Percentiles rank a stretch among this genome's conserved stretches.
Conservation (phyloP, 1,140 invertebrate species). For the Drosophila parvula region DNA sequence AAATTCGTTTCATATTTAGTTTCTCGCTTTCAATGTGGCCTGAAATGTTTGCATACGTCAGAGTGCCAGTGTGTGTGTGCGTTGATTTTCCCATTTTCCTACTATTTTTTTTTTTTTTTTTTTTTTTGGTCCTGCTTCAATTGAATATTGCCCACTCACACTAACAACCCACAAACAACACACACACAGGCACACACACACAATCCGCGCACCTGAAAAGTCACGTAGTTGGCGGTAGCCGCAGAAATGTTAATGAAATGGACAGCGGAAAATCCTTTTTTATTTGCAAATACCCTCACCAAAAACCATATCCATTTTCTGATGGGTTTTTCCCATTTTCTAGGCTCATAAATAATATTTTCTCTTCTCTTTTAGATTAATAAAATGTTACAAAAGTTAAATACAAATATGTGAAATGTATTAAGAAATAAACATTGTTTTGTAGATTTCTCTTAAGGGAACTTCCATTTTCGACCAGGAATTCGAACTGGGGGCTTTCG, state of each 20-base stretch:
- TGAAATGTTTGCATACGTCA: slow-evolving; percentile 42
- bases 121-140: slow-evolving; percentile 22
- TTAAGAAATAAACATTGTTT: background rate
- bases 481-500: background rate
- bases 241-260: slow-evolving; percentile 69
- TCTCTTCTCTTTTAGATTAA: background rate
- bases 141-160: slow-evolving; percentile 34
- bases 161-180: slow-evolving; percentile 13
- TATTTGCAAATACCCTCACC: slow-evolving; percentile 8
- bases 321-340: background rate
- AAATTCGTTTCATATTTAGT: slow-evolving; percentile 49
- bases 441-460: background rate
- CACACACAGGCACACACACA: slow-evolving; percentile 17
- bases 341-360: background rate
- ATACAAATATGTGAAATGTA: background rate
- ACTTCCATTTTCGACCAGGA: background rate
- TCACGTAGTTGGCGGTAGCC: slow-evolving; percentile 42
- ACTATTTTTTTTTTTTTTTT: background rate
- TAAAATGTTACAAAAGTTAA: background rate
- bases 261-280: slow-evolving; percentile 53
- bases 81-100: slow-evolving; percentile 22
- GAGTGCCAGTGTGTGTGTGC: slow-evolving; percentile 23
- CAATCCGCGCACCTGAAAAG: slow-evolving; percentile 28
- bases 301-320: background rate
- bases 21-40: slow-evolving; percentile 30